Base-by-base conservation (phyloP, 2,797 vertebrate genomes). In the Acropternis orthonyx region DNA sequence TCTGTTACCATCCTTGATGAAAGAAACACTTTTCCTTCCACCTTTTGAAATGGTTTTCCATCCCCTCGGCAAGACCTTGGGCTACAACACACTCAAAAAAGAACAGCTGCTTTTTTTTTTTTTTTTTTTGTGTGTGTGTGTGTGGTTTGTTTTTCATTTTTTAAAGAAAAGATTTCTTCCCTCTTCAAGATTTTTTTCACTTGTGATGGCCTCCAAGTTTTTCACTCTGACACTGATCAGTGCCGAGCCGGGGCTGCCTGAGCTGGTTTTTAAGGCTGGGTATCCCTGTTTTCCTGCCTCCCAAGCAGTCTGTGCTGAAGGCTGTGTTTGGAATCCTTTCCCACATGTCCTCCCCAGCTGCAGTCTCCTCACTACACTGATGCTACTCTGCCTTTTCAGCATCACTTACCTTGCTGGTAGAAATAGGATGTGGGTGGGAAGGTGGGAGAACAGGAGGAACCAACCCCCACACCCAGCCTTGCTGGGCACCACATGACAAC, bases 11-110 rank as follows among this genome's bases (percentile, higher is more conserved):
- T 37, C 54, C 48, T 49, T 93, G 54, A 72, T 61, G 68, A 86
- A 90, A 92, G 48, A 55, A 77, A 90, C 32, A 22, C 63, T 37
- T 86, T 76, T 71, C 26, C 58, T 72, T 78, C 49, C 81, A 65
- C 67, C 68, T 88, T 94, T 90, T 72, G 76, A 92, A 90, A 81
- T 58, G 10, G 11, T 52, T 94, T 92, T 93, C 73, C 46, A 83
- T 14, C 56, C 44, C 39, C 23, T 74, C 1, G 7, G 88, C 90
- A 88, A 94, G 59, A 85, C 69, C 76, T 84, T 43, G 56, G 92
- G 73, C 72, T 52, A 85, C 20, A 95, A 43, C 36, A 82, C 37
- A 43, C 48, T 36, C 24, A 56, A 69, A 69, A 62, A 61, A 56
- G 34, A 68, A 30, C 65, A 92, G 36, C 21, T 63, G 37, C 7